Evolutionary conservation across 2,888 invertebrate genomes (phyloP).

Genomic region (Mylabris sibirica): DNA sequence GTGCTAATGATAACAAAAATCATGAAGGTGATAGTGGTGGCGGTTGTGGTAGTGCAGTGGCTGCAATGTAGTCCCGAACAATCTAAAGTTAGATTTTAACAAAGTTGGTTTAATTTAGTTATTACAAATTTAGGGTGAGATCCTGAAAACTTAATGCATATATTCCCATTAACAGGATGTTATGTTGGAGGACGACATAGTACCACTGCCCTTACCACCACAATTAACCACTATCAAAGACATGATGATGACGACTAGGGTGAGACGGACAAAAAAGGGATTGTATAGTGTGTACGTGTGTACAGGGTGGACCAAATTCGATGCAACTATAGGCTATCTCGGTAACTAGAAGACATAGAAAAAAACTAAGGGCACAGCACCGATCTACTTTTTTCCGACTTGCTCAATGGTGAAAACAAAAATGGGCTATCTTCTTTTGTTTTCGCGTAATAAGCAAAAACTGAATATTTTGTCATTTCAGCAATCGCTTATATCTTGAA

Average conservation of each 20-base stretch:
- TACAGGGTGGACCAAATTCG: no score
- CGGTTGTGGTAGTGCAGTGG: not conserved
- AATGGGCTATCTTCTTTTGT: no score
- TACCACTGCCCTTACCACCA: no score
- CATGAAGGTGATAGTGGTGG: not conserved
- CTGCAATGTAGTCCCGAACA: slow-evolving; percentile 28
- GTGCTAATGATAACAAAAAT: not conserved
- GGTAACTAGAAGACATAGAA: no score
- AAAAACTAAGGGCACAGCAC: no score
- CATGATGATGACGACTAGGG: slow-evolving; percentile 1
- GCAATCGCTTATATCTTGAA: no score
- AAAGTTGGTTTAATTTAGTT: slow-evolving; percentile 37
- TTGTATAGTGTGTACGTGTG: no score
- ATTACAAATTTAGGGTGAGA: slow-evolving; percentile 39
- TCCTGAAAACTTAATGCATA: slow-evolving; percentile 41
- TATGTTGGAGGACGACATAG: slow-evolving; percentile 24
- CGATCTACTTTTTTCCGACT: no score
- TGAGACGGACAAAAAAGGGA: not conserved
- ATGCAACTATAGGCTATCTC: no score
- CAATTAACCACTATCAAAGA: slow-evolving; percentile 17
- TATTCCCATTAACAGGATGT: slow-evolving; percentile 39
- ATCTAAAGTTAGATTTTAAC: slow-evolving; percentile 39
- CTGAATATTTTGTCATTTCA: no score
- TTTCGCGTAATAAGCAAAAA: no score
- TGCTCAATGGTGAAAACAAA: no score